These are phyloP conservation scores for Drosophila tropicalis DNA, from an alignment of 1,140 invertebrate genomes.

Conservation along the genomic window DNA sequence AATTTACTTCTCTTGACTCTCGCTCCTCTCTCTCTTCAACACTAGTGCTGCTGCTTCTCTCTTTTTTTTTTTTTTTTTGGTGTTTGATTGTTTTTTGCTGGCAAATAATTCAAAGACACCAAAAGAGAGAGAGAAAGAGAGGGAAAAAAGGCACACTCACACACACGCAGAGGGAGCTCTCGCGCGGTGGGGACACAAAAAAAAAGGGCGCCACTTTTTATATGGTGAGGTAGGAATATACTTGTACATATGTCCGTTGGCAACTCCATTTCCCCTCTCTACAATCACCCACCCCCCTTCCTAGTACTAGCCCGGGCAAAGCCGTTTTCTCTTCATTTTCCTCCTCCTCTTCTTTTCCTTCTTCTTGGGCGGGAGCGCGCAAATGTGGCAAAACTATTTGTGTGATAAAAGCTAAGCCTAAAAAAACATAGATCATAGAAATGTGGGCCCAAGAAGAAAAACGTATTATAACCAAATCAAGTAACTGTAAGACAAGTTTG, in stretches of 20 bases:
- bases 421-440: constrained; percentile 41
- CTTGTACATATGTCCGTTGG: constrained; percentile 38
- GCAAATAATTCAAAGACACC: constrained; percentile 53
- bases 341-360: not conserved
- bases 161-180: constrained; percentile 11
- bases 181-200: constrained; percentile 50
- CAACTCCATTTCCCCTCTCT: constrained; percentile 25
- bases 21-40: constrained; percentile 28
- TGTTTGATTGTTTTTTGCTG: constrained; percentile 44
- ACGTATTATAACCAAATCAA: constrained; percentile 21
- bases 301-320: constrained; percentile 45
- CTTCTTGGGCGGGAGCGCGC: constrained; percentile 46
- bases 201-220: constrained; percentile 80
- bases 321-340: not conserved
- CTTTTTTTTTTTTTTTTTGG: not conserved
- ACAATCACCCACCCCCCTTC: not conserved
- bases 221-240: constrained; percentile 74
- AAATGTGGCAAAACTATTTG: constrained; percentile 33
- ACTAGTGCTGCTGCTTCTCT: constrained; percentile 13
- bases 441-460: constrained; percentile 27
- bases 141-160: constrained; percentile 5
- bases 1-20: constrained; percentile 14
- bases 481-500: constrained; percentile 40
- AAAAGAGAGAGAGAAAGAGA: constrained; percentile 18
- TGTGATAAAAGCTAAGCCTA: constrained; percentile 54